Percentiles rank a stretch among this genome's conserved stretches.
These are phyloP conservation scores for Protonibea diacanthus DNA, from an alignment of 2,797 vertebrate genomes.

Conservation along the genomic window DNA sequence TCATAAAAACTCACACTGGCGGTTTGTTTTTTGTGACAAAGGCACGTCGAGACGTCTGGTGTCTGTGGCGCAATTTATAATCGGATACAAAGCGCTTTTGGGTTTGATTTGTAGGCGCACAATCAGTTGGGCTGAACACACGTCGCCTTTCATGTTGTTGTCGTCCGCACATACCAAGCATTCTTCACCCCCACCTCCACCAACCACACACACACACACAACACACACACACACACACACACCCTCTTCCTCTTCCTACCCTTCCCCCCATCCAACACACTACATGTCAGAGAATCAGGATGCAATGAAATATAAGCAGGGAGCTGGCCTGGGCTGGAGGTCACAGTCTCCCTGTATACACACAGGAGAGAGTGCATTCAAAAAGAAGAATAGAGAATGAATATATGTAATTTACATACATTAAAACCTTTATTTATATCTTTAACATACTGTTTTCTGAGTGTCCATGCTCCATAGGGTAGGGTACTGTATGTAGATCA, in stretches of 20 bases:
- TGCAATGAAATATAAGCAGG: slow-evolving; percentile 81
- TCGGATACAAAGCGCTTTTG: neutral
- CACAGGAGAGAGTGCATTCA: slow-evolving; percentile 29
- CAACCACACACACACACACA: slow-evolving; percentile 66
- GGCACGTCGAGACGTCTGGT: too few species aligned
- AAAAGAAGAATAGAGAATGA: neutral
- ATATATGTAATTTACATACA: neutral
- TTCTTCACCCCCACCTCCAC: slow-evolving; percentile 82
- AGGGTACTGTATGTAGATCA: neutral
- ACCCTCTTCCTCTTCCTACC: slow-evolving; percentile 79
- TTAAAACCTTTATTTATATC: neutral
- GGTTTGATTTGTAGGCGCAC: slow-evolving; percentile 19
- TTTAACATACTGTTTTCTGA: neutral
- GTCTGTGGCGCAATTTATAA: neutral
- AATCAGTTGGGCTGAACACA: slow-evolving; percentile 25
- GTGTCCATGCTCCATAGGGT: neutral
- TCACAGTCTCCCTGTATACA: slow-evolving; percentile 64
- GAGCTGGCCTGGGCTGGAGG: slow-evolving; percentile 71
- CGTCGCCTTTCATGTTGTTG: slow-evolving; percentile 69
- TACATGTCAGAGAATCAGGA: slow-evolving; percentile 83
- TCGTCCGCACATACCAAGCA: slow-evolving; percentile 85
- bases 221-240: slow-evolving; percentile 53
- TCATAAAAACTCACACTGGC: neutral
- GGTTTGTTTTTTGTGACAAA: slow-evolving; percentile 4
- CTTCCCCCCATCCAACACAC: slow-evolving; percentile 78